Percentiles rank a stretch among this genome's conserved stretches.
phyloP scores from a whole-genome alignment of 2,113 vertebrate species.

The Fulica atra region DNA sequence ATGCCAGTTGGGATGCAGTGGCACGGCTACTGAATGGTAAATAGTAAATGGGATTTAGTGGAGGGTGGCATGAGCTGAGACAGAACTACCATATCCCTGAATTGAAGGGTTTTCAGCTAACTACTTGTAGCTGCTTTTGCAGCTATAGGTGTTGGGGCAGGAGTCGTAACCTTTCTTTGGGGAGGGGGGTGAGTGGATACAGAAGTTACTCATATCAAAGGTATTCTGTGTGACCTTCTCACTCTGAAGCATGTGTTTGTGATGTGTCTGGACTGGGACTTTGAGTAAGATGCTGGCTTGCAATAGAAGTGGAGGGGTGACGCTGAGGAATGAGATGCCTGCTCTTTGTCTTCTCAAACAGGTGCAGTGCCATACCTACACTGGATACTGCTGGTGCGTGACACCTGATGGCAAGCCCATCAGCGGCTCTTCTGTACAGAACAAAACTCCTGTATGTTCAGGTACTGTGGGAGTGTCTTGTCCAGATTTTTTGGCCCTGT shows the following conservation, averaged over 20 bases:
- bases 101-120: not conserved
- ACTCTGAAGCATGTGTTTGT: not conserved
- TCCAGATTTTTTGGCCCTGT: not conserved
- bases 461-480: slow-evolving; percentile 80
- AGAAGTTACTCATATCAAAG: not conserved
- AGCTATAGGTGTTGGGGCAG: not conserved
- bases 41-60: not conserved
- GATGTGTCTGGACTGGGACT: not conserved
- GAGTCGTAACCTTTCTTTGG: not conserved
- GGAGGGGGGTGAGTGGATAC: not conserved
- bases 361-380: slow-evolving; percentile 98
- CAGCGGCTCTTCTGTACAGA: slow-evolving; percentile 96
- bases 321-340: slow-evolving; percentile 35
- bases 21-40: not conserved
- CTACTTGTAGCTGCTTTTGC: not conserved
- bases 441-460: slow-evolving; percentile 99
- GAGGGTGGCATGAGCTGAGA: not conserved
- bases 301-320: not conserved
- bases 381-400: slow-evolving; percentile 99
- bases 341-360: slow-evolving; percentile 67
- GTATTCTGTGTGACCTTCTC: not conserved
- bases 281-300: not conserved
- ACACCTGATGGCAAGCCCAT: slow-evolving; percentile 95
- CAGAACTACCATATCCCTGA: not conserved
- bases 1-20: not conserved